Base-by-base conservation (phyloP, 2,888 invertebrate genomes). In the Eupeodes latifasciatus region DNA sequence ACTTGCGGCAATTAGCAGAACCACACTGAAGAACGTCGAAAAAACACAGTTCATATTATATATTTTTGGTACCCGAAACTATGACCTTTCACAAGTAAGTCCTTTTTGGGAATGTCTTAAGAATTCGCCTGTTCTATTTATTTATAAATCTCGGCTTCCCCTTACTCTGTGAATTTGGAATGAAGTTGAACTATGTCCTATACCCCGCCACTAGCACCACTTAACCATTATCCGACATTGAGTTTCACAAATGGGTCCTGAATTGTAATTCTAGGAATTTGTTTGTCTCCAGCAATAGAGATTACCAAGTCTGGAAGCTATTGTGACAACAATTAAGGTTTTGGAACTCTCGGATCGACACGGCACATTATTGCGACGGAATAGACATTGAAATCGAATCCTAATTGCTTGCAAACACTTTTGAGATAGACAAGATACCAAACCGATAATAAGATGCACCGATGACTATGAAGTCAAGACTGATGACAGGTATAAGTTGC, bases 401-500 rank as follows among this genome's bases (percentile, higher is more conserved):
- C 59, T 49, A 69, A 80, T 59, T 76, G 71, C 69, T 85, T 34
- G 53, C 40, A 59, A 16, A 78, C 12, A 16, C 59, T 40, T 27
- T 40, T 40, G 14, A 53, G 62, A 62, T 49, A 51, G 40, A 40
- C 9, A 40, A 51, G 40, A 40, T 40, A 40, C 6, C 9, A 64
- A 36, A 55, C 27, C 40, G 66, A 44, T 59, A 36, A n/a, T 59
- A 67, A 79, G 74, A 67, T 86, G 67, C 82, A 75, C 57, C 69
- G 40, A 69, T 36, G 78, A 78, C 47, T 49, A 74, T 55, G 9
- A 9, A 77, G 61, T 16, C 49, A 59, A 82, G 71, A 86, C 82
- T 79, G 79, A 53, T 76, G 82, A 76, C 86, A 86, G 86, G 86
- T 86, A 86, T 53, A 74, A 79, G 55, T 36, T 61, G 36, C 67